A percentile compares a stretch with the other conserved stretches of the same genome.
phyloP scores from a whole-genome alignment of 2,888 invertebrate genomes.

The Anticlea derivata region DNA sequence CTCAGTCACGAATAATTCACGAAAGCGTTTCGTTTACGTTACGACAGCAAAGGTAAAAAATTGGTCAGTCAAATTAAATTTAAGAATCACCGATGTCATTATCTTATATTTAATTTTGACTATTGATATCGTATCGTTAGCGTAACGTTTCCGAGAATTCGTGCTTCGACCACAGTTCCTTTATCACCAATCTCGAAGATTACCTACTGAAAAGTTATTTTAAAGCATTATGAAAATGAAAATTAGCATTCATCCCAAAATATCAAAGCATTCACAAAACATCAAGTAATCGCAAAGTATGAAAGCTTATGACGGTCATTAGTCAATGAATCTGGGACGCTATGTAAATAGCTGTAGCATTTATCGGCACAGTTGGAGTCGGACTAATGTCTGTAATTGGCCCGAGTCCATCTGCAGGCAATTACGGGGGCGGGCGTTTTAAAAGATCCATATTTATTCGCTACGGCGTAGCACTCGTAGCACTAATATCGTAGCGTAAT shows the following conservation, averaged over 20 bases:
- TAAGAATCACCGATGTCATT: too few relatives aligned
- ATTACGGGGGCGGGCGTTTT: slow-evolving; percentile 73
- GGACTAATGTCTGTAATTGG: slow-evolving; percentile 75
- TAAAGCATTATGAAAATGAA: not conserved
- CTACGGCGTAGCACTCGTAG: slow-evolving; percentile 44
- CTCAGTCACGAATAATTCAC: too few relatives aligned
- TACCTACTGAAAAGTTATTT: too few relatives aligned
- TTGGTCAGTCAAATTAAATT: too few relatives aligned
- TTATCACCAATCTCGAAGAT: too few relatives aligned
- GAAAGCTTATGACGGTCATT: slow-evolving; percentile 47
- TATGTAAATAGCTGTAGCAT: slow-evolving; percentile 57
- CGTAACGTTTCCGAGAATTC: too few relatives aligned
- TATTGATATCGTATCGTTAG: too few relatives aligned
- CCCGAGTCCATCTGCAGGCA: slow-evolving; percentile 78
- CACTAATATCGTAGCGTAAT: slow-evolving; percentile 26
- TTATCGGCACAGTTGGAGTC: slow-evolving; percentile 61
- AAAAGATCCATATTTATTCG: slow-evolving; percentile 79
- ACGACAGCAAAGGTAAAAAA: too few relatives aligned
- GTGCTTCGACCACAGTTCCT: too few relatives aligned
- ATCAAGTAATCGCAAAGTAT: slow-evolving; percentile 14
- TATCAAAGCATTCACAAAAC: slow-evolving; percentile 15
- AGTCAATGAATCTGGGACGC: slow-evolving; percentile 50
- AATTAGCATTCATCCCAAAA: slow-evolving; percentile 1
- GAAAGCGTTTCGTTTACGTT: too few relatives aligned
- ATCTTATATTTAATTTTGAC: too few relatives aligned